Percentiles rank a stretch among this genome's conserved stretches.
Evolutionary conservation across 2,888 invertebrate species (phyloP).

Genomic region (Margaritifera margaritifera): DNA sequence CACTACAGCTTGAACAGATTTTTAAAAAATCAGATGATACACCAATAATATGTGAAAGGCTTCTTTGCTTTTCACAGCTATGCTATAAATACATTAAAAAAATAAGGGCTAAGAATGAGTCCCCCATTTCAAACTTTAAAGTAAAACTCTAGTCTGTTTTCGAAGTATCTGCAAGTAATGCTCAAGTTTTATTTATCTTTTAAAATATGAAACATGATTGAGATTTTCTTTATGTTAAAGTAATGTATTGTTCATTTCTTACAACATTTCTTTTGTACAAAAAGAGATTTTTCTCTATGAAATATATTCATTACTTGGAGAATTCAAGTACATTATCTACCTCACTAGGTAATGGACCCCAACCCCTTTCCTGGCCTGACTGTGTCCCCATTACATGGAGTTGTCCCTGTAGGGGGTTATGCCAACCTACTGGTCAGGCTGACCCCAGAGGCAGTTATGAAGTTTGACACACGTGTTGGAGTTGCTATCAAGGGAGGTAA

Average conservation of each 20-base stretch:
- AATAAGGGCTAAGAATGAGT: no score
- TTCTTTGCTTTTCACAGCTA: no score
- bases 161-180: no score
- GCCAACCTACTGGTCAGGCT: conserved; percentile 66
- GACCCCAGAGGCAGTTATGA: conserved; percentile 70
- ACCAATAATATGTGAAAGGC: no score
- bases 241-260: background rate
- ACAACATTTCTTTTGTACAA: background rate
- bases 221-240: background rate
- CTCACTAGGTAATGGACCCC: conserved; percentile 67
- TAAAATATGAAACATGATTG: background rate
- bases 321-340: background rate
- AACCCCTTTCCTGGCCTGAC: conserved; percentile 71
- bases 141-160: no score
- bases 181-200: no score
- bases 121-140: no score
- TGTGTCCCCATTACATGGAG: conserved; percentile 68
- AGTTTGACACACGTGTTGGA: conserved; percentile 70
- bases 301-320: no score
- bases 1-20: no score
- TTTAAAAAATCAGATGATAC: no score
- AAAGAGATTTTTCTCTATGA: no score
- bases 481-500: conserved; percentile 69
- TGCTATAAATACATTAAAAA: no score
- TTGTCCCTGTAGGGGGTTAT: conserved; percentile 71